Percentiles rank a stretch among this genome's conserved stretches.
Conservation (phyloP, 2,888 invertebrate species). For the Agrochola circellaris region DNA sequence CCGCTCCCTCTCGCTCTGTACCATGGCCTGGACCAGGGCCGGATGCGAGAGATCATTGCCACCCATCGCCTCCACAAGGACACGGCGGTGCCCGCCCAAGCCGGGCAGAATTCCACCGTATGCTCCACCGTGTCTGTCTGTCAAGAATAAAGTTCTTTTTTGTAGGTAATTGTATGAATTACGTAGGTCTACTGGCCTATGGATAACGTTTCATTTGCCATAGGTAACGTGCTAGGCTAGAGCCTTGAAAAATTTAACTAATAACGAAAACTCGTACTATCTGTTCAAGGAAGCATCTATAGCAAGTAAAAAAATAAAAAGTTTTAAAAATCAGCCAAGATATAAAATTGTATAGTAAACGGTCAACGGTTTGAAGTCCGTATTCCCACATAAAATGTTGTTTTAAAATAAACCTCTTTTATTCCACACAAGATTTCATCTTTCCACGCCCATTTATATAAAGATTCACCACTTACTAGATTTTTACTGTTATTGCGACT, state of each 20-base stretch:
- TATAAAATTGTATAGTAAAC: too few relatives aligned
- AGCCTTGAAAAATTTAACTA: neutral
- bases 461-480: neutral
- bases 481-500: neutral
- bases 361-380: too few relatives aligned
- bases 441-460: neutral
- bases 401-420: neutral
- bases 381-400: neutral
- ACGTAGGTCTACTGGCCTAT: too few relatives aligned
- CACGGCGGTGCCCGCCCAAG: too few relatives aligned
- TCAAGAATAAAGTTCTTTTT: neutral
- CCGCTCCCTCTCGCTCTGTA: too few relatives aligned
- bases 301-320: too few relatives aligned
- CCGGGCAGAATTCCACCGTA: too few relatives aligned
- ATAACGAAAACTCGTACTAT: neutral
- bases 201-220: neutral
- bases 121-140: too few relatives aligned
- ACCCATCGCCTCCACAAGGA: too few relatives aligned
- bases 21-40: too few relatives aligned
- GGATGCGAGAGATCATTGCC: too few relatives aligned
- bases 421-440: neutral
- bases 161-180: neutral
- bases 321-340: neutral
- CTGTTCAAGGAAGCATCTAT: too few relatives aligned
- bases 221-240: neutral